phyloP scores from a whole-genome alignment of 2,797 vertebrate genomes.

The Acridotheres tristis region DNA sequence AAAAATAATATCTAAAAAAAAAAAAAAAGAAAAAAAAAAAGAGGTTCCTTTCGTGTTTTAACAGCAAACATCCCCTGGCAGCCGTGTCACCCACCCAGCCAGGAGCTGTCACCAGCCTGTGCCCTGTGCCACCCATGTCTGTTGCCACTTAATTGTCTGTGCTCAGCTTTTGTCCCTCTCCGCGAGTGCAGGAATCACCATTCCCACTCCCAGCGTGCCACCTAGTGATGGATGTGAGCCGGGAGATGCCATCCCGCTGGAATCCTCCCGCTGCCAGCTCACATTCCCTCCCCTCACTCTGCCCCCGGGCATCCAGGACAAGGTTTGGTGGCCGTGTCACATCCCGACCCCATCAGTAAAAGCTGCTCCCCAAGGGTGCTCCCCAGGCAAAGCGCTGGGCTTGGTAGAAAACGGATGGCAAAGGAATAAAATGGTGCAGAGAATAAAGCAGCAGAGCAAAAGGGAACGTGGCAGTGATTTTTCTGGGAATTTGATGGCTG shows the following conservation, averaged over 20 bases:
- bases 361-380: background rate
- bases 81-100: background rate
- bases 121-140: background rate
- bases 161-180: background rate
- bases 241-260: background rate
- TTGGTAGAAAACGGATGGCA: background rate
- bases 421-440: rapidly evolving
- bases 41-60: background rate
- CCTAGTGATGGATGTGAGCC: constrained; percentile 50
- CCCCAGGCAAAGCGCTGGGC: background rate
- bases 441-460: rapidly evolving
- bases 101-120: background rate
- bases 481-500: background rate
- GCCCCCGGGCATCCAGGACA: background rate
- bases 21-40: rapidly evolving
- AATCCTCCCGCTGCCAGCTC: background rate
- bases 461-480: background rate
- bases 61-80: background rate
- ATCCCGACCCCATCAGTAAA: background rate
- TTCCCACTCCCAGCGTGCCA: constrained; percentile 48
- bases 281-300: rapidly evolving
- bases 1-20: background rate
- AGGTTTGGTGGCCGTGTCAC: rapidly evolving
- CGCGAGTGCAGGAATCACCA: too few species aligned
- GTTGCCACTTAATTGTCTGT: background rate